Evolutionary conservation across 2,888 invertebrate species (phyloP), one percentile per base, ranked within the genome.

Genomic region (Torymus tubicola): DNA sequence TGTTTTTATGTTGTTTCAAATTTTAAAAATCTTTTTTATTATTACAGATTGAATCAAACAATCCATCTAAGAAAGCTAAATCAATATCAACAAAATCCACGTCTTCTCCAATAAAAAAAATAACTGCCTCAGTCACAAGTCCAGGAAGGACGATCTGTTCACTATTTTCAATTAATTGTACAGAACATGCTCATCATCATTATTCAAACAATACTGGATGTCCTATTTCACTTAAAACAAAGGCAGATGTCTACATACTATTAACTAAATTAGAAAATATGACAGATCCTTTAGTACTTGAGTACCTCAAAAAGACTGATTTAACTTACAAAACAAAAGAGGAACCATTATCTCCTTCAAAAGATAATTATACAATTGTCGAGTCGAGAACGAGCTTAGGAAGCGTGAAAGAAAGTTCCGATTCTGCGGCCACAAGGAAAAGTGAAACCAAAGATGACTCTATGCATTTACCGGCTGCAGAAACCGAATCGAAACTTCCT

Each of bases 101-200:
- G 53, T 10, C 12, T 67, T 12, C 31, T 58, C 3, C 2, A 14
- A 50, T 58, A 1, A 69, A 67, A 68, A 60, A 67, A 65, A 18
- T 13, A 55, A 14, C 50, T 12, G 14, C 12, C 31, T 12, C 16
- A 18, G 18, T 10, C 3, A n/a, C 2, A 10, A 60, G 73, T 58
- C 60, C 71, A 11, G 65, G 42, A 14, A 76, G 14, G 12, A 78
- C 75, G 2, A 83, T 81, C n/a, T 82, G 82, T 69, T 74, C 81
- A 8, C 12, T 80, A 13, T 72, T 81, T n/a, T 82, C 83, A n/a
- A 14, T 72, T 0, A 80, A 81, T 11, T 82, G 81, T 42, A 78
- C 60, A 57, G 80, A 81, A 42, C 76, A 76, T n/a, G 53, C 42
- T 16, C 63, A 71, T 68, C 11, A 60, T 52, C 24, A 50, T 24